phyloP scores from a whole-genome alignment of 2,113 vertebrate species.

The Chionis minor region DNA sequence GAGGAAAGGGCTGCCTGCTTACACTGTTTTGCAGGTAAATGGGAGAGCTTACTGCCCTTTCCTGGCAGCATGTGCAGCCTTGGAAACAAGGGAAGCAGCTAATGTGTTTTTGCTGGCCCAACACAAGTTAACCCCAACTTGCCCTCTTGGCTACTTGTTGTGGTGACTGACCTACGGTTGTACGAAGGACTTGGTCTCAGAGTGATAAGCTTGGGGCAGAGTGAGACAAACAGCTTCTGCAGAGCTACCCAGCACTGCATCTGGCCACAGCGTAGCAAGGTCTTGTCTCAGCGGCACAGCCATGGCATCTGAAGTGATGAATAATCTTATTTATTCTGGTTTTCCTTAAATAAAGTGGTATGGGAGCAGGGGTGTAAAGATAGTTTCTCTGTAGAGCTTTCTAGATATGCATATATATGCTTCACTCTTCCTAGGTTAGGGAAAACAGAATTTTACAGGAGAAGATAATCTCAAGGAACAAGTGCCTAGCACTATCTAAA shows the following conservation, averaged over 20 bases:
- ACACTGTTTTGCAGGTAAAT: background rate
- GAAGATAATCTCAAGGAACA: background rate
- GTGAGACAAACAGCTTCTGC: background rate
- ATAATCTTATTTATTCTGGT: background rate
- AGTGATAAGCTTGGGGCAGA: background rate
- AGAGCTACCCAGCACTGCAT: fast-evolving
- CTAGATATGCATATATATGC: background rate
- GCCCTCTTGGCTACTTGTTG: background rate
- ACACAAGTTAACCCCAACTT: background rate
- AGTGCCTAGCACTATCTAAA: background rate
- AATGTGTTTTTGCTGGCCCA: background rate
- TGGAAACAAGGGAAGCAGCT: background rate
- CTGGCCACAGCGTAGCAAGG: background rate
- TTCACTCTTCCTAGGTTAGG: background rate
- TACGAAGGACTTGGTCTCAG: background rate
- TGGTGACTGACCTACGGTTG: background rate
- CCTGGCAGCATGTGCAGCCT: background rate
- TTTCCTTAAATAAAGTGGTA: background rate
- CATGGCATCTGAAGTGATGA: background rate
- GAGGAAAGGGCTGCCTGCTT: background rate
- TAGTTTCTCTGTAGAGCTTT: background rate
- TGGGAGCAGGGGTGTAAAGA: background rate
- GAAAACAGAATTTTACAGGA: background rate
- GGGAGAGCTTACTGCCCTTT: background rate
- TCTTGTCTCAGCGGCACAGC: background rate